Evolutionary conservation across 2,888 invertebrate genomes (phyloP).

Genomic region (Penaeus monodon): DNA sequence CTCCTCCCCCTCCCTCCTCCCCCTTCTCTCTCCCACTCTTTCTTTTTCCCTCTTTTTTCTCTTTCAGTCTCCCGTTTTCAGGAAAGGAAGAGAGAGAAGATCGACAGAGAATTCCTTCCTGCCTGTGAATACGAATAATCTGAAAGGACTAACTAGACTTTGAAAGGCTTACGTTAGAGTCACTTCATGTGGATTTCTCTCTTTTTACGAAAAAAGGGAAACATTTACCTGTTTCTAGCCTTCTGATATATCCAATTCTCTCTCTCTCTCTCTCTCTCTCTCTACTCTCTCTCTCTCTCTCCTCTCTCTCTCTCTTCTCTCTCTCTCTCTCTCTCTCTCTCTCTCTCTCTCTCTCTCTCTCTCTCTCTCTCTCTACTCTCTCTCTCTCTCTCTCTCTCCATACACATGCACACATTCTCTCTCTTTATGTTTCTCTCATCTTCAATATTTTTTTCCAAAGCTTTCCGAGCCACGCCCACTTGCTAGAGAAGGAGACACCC

Average conservation of each 20-base stretch:
- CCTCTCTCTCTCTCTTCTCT: neutral
- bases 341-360: neutral
- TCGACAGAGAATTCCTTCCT: constrained; percentile 14
- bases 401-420: neutral
- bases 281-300: too few species aligned
- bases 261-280: too few species aligned
- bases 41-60: neutral
- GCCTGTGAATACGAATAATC: constrained; percentile 22
- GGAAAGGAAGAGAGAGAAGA: neutral
- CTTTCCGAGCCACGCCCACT: neutral
- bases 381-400: neutral
- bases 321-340: neutral
- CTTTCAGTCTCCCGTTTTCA: neutral
- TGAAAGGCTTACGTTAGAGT: constrained; percentile 13
- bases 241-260: too few species aligned
- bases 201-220: too few species aligned
- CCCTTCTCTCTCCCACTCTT: neutral
- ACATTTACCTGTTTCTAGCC: too few species aligned
- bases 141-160: constrained; percentile 27
- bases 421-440: neutral
- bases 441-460: neutral
- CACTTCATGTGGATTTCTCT: constrained; percentile 12
- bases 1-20: neutral
- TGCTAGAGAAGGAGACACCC: neutral
- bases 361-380: neutral